These are phyloP conservation scores for Reticulitermes speratus DNA, from an alignment of 1,140 invertebrate genomes.

Conservation along the genomic window DNA sequence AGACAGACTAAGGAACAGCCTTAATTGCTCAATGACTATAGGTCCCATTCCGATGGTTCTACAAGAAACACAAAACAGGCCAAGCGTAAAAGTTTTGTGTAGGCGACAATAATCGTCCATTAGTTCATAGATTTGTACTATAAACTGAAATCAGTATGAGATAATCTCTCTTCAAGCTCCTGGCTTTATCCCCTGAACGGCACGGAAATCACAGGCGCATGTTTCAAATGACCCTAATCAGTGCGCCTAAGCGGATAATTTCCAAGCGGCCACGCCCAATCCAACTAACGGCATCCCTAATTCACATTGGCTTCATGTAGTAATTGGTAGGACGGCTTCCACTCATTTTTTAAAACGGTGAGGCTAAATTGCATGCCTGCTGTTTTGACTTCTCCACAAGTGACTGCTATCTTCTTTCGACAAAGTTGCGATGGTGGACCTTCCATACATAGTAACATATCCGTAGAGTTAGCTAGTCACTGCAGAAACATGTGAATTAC, in stretches of 20 bases:
- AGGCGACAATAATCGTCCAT: too few species aligned
- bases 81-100: too few species aligned
- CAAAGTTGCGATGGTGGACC: too few species aligned
- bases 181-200: not conserved
- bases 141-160: not conserved
- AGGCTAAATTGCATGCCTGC: not conserved
- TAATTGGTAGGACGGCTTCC: not conserved
- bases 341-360: not conserved
- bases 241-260: not conserved
- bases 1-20: too few species aligned
- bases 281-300: not conserved
- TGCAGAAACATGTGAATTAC: too few species aligned
- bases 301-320: not conserved
- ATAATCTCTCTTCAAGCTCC: not conserved
- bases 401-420: too few species aligned
- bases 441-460: too few species aligned
- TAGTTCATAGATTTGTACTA: not conserved
- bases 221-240: not conserved
- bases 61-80: too few species aligned
- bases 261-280: not conserved
- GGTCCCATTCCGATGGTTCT: too few species aligned
- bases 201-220: not conserved
- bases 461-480: too few species aligned
- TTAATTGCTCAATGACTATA: too few species aligned
- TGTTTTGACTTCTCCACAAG: not conserved